Percentiles rank a stretch among this genome's conserved stretches.
These are phyloP conservation scores for Margarornis squamiger DNA, from an alignment of 2,797 vertebrate species.

Conservation along the genomic window DNA sequence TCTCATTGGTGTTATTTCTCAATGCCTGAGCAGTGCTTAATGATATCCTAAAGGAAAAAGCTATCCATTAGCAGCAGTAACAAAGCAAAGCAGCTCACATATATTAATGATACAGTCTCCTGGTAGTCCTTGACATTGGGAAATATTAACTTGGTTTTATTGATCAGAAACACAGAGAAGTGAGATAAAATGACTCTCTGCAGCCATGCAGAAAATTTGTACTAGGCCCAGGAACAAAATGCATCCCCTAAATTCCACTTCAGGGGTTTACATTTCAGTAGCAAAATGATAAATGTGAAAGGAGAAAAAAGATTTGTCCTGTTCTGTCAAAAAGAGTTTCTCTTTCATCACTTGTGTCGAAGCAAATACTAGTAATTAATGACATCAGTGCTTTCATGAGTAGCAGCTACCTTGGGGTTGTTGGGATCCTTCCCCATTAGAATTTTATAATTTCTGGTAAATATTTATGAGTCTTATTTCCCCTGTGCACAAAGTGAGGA, in stretches of 20 bases:
- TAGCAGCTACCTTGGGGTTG: background rate
- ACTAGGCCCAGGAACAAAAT: background rate
- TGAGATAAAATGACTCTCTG: background rate
- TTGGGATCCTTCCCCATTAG: background rate
- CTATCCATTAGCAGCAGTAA: slow-evolving; percentile 28
- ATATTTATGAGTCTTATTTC: background rate
- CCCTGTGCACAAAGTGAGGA: background rate
- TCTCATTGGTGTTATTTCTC: background rate
- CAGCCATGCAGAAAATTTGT: background rate
- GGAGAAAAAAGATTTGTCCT: background rate
- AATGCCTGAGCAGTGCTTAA: background rate
- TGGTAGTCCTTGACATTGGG: background rate
- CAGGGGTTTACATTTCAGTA: slow-evolving; percentile 1
- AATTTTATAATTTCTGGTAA: background rate
- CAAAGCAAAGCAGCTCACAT: background rate
- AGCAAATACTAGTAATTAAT: background rate
- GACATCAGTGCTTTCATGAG: background rate
- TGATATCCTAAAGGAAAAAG: slow-evolving; percentile 13
- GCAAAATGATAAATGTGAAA: background rate
- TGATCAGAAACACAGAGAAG: slow-evolving; percentile 16
- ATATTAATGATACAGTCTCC: slow-evolving; percentile 19
- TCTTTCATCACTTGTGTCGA: background rate
- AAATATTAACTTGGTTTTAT: slow-evolving; percentile 58
- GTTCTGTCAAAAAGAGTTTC: background rate
- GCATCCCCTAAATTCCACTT: background rate